Percentiles rank a stretch among this genome's conserved stretches.
Conservation (phyloP, 2,888 invertebrate genomes). For the Lissonota sp. region DNA sequence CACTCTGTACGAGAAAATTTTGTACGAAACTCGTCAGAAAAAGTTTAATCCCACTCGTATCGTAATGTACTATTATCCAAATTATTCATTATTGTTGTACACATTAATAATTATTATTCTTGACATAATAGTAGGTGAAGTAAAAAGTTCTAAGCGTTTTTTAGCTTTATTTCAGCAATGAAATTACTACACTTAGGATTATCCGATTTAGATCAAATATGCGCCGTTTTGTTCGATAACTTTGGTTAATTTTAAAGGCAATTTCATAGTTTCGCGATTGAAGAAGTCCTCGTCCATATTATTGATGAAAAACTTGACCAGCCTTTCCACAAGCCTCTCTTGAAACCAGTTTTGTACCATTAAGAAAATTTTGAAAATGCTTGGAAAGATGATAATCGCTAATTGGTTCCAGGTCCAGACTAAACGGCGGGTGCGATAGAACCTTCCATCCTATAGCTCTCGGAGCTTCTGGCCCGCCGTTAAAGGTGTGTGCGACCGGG, state of each 20-base stretch:
- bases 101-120: too few species aligned
- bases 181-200: too few species aligned
- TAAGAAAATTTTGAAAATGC: conserved; percentile 66
- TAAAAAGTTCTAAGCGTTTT: too few species aligned
- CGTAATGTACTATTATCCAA: too few species aligned
- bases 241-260: conserved; percentile 66
- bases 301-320: conserved; percentile 67
- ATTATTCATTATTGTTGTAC: too few species aligned
- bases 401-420: conserved; percentile 75
- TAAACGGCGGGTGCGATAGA: conserved; percentile 70
- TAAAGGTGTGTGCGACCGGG: conserved; percentile 65
- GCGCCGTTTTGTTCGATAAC: conserved; percentile 60
- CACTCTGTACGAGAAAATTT: too few species aligned
- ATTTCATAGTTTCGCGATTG: conserved; percentile 66
- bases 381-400: too few species aligned
- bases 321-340: conserved; percentile 68
- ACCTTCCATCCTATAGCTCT: conserved; percentile 67
- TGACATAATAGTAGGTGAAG: too few species aligned
- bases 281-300: conserved; percentile 66
- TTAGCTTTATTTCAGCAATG: too few species aligned
- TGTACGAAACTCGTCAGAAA: too few species aligned
- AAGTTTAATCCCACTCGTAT: too few species aligned
- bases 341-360: conserved; percentile 65
- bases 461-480: conserved; percentile 68
- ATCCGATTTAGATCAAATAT: conserved; percentile 47